A percentile compares a stretch with the other conserved stretches of the same genome.
Evolutionary conservation across 2,888 invertebrate genomes (phyloP).

Genomic region (Sacculina carcini): DNA sequence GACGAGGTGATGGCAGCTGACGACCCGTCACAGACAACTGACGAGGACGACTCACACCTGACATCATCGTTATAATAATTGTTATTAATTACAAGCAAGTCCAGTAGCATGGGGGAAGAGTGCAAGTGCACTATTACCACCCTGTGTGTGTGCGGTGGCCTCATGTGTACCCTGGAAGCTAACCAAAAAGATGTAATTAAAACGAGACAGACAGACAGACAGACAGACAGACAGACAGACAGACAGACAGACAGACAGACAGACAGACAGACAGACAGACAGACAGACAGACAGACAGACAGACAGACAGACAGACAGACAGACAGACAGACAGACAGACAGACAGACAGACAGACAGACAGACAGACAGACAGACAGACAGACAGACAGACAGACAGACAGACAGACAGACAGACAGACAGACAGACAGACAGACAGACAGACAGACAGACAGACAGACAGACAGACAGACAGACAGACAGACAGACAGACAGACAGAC

Average conservation of each 20-base stretch:
- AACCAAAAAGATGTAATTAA: neutral
- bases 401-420: constrained; percentile 8
- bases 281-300: constrained; percentile 8
- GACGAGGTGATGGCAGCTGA: constrained; percentile 54
- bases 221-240: no score
- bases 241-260: constrained; percentile 7
- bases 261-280: constrained; percentile 7
- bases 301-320: constrained; percentile 8
- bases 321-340: constrained; percentile 8
- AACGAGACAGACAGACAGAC: no score
- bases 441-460: constrained; percentile 6
- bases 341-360: constrained; percentile 8
- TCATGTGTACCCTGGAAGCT: no score
- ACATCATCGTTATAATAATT: constrained; percentile 5
- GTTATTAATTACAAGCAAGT: no score
- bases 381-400: constrained; percentile 9
- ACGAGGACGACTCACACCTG: constrained; percentile 52
- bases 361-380: constrained; percentile 8
- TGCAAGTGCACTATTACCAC: no score
- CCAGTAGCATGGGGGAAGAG: no score
- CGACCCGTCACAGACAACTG: constrained; percentile 42
- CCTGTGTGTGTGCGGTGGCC: no score
- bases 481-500: neutral
- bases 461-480: constrained; percentile 7
- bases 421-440: constrained; percentile 7